Evolutionary conservation across 2,113 vertebrate genomes (phyloP).

Genomic region (Lagopus leucura): DNA sequence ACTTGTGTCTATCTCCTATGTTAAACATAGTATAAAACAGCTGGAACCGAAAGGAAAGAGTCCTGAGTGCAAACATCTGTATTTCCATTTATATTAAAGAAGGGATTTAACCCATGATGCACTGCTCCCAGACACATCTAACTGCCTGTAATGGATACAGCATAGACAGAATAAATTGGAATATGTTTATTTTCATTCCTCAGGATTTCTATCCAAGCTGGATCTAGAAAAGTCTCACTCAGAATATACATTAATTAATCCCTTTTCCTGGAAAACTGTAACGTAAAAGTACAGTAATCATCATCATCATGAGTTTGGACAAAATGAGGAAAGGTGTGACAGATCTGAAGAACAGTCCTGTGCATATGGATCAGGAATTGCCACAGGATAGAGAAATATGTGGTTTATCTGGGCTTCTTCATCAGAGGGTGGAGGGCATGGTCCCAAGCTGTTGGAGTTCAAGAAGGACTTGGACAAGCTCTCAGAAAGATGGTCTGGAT

Average conservation of each 20-base stretch:
- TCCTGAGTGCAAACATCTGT: background rate
- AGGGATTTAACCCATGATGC: background rate
- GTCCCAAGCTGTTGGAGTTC: too few relatives aligned
- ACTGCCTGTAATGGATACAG: background rate
- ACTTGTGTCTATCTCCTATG: background rate
- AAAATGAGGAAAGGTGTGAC: background rate
- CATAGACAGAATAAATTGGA: background rate
- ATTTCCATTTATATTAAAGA: background rate
- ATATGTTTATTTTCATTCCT: background rate
- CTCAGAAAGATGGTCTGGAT: too few relatives aligned
- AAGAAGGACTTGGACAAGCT: too few relatives aligned
- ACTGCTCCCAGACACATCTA: background rate
- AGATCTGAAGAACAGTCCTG: background rate
- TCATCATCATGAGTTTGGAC: background rate
- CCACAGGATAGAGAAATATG: background rate
- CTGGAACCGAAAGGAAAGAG: background rate
- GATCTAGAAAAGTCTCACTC: background rate
- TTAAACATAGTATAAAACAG: background rate
- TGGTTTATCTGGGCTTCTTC: background rate
- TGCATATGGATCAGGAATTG: background rate
- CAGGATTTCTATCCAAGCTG: background rate
- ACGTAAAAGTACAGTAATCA: background rate
- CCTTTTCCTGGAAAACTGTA: background rate
- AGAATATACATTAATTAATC: background rate
- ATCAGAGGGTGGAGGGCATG: background rate